These are phyloP conservation scores for Sapayoa aenigma DNA, from an alignment of 2,113 vertebrate genomes.

Conservation along the genomic window DNA sequence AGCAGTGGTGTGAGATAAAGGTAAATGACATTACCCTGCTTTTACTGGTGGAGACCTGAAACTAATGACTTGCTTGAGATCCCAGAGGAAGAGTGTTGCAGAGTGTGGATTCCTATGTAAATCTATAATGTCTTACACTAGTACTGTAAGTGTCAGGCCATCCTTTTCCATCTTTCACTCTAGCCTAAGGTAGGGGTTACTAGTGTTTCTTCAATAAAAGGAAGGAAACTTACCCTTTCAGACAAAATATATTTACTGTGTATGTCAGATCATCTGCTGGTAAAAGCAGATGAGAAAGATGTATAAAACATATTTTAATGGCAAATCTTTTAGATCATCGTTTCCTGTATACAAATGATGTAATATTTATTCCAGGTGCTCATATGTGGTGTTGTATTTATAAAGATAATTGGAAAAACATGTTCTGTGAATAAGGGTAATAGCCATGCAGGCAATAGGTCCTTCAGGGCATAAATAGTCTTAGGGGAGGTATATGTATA, in stretches of 20 bases:
- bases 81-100: conserved; percentile 30
- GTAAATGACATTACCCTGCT: conserved; percentile 36
- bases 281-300: conserved; percentile 5
- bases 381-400: conserved; percentile 38
- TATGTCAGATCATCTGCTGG: background rate
- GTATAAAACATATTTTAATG: conserved; percentile 23
- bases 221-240: background rate
- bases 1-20: background rate
- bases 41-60: conserved; percentile 11
- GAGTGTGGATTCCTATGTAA: background rate
- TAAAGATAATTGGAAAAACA: conserved; percentile 61
- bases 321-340: conserved; percentile 13
- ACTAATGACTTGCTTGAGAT: conserved; percentile 33
- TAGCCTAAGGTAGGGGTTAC: background rate
- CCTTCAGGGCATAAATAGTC: conserved; percentile 42
- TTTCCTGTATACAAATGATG: conserved; percentile 22
- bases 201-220: conserved; percentile 19
- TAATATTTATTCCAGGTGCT: conserved; percentile 57
- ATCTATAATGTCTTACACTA: conserved; percentile 3
- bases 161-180: conserved; percentile 4
- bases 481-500: conserved; percentile 13
- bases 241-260: background rate
- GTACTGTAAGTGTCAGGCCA: background rate
- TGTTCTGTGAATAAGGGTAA: conserved; percentile 40
- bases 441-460: conserved; percentile 1